A percentile compares a stretch with the other conserved stretches of the same genome.
phyloP scores from a whole-genome alignment of 1,140 invertebrate genomes.

The Lycorma delicatula region DNA sequence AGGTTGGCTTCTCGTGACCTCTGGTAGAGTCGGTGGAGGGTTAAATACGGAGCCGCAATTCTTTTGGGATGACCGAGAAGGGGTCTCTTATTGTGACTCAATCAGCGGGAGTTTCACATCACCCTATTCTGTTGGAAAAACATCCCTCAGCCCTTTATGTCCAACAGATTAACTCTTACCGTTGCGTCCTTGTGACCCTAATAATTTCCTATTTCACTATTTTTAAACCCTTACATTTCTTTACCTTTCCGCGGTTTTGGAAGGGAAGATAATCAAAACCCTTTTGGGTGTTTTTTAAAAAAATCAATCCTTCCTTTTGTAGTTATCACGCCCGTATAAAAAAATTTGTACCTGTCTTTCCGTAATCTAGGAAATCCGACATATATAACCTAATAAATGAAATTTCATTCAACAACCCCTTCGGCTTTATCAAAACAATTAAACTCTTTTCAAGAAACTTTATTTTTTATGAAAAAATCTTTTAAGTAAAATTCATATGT shows the following conservation, averaged over 20 bases:
- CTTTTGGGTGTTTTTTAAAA: neutral
- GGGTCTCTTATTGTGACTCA: no score
- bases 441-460: neutral
- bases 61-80: no score
- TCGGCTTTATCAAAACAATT: neutral
- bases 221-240: neutral
- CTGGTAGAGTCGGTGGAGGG: no score
- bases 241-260: constrained; percentile 1
- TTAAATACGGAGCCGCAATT: no score
- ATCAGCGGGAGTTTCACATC: no score
- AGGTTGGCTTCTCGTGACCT: no score
- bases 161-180: neutral
- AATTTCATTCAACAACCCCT: neutral
- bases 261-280: neutral
- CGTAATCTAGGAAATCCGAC: neutral
- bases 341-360: no score
- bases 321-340: no score
- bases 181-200: neutral
- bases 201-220: neutral
- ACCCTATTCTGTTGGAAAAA: no score
- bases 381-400: neutral
- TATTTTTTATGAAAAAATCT: no score
- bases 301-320: neutral
- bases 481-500: no score
- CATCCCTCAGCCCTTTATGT: no score